Evolutionary conservation across 2,113 vertebrate genomes (phyloP), one percentile per base, ranked within the genome.

Genomic region (Rattus rattus): DNA sequence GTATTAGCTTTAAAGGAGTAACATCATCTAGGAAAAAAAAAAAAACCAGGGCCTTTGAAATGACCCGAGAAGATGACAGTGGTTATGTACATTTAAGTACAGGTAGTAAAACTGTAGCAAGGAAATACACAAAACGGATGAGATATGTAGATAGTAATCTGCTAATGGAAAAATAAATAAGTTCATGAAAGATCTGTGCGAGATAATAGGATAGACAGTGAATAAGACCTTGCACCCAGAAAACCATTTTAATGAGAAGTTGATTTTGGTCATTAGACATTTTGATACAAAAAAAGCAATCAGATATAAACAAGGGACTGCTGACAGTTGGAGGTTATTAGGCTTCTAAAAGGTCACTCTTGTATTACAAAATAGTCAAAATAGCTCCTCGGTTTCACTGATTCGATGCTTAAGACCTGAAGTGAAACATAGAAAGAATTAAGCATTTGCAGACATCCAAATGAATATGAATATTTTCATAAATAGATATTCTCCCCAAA

Each of bases 81-180:
- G 54, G 14, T n/a, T 91, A 28, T 70, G 76, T 75, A 86, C 76
- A 95, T 20, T 61, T 17, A 93, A 30, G 83, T 5, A 0, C 47
- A 91, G 86, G 63, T 92, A 94, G 75, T 97, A 95, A 92, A 92
- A 95, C 52, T 77, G 13, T 87, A 5, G 80, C 70, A 96, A 67
- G 73, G 6, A 96, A 97, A 97, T 63, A 94, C 72, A 91, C 1
- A 91, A 69, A 96, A 93, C 0, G 54, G 43, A 77, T 97, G 85
- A 96, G 39, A 81, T 52, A 90, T 36, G 30, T 88, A 92, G 76
- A 98, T 96, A 97, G 56, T 26, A 94, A 94, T 95, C 94, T 96
- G 76, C 65, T 98, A 97, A 96, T 98, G 89, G 91, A 94, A 96
- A 96, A 97, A 95, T 89, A 94, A 91, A 90, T 88, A 96, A 92